These are phyloP conservation scores for Myiozetetes cayanensis DNA, from an alignment of 2,113 vertebrate genomes.

Conservation along the genomic window DNA sequence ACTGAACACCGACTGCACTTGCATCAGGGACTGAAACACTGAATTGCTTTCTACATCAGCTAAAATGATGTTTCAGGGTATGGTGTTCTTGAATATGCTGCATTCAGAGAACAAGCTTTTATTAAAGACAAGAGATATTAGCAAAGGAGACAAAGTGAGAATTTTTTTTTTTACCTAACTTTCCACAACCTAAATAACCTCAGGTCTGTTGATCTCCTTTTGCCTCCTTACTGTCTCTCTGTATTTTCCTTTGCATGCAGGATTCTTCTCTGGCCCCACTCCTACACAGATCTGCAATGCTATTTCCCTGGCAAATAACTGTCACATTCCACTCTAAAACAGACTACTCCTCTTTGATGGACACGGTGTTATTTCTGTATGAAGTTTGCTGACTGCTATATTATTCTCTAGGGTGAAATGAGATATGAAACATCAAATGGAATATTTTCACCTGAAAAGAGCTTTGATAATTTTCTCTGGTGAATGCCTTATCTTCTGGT, in stretches of 20 bases:
- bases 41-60: background rate
- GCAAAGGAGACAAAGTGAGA: background rate
- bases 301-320: background rate
- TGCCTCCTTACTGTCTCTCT: background rate
- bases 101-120: background rate
- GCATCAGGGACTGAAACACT: background rate
- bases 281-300: background rate
- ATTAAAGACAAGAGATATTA: background rate
- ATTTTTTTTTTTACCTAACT: background rate
- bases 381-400: background rate
- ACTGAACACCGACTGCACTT: background rate
- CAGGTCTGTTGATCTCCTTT: background rate
- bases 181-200: background rate
- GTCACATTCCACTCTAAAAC: background rate
- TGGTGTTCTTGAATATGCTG: background rate
- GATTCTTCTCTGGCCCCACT: background rate
- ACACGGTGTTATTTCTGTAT: accelerated
- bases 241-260: background rate
- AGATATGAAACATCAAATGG: background rate
- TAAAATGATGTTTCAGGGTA: background rate
- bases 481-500: background rate
- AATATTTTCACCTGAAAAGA: conserved; percentile 2
- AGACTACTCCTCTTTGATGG: background rate
- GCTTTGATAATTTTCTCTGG: background rate
- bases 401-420: background rate